Evolutionary conservation across 2,888 invertebrate genomes (phyloP).

Genomic region (Caenorhabditis wallacei): DNA sequence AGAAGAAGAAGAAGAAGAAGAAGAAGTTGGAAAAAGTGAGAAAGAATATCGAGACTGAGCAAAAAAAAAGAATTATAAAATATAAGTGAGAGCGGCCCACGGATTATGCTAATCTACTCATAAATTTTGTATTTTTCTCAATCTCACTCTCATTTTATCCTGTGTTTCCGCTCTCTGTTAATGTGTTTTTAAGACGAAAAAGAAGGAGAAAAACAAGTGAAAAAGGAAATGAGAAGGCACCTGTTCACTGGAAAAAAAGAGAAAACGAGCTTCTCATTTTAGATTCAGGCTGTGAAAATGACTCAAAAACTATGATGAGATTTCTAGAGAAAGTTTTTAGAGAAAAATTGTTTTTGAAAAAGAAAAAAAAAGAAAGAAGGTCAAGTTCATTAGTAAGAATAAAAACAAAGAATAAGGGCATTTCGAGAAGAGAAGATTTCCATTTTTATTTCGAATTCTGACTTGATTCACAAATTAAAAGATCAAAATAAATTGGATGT

Average conservation of each 20-base stretch:
- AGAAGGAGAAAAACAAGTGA: constrained; percentile 50
- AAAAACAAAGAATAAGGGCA: neutral
- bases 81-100: constrained; percentile 48
- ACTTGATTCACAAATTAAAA: too few relatives aligned
- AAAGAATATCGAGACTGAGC: constrained; percentile 18
- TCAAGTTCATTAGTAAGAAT: constrained; percentile 7
- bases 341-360: neutral
- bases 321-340: neutral
- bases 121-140: constrained; percentile 55
- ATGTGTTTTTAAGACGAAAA: constrained; percentile 43
- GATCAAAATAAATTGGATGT: too few relatives aligned
- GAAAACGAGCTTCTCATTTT: neutral
- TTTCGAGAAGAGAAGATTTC: neutral
- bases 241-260: constrained; percentile 28
- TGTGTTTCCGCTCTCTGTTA: constrained; percentile 30
- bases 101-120: constrained; percentile 59
- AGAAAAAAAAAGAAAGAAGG: neutral
- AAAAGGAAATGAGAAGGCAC: constrained; percentile 55
- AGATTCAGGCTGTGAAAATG: constrained; percentile 24
- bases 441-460: too few relatives aligned
- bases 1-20: constrained; percentile 2
- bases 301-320: constrained; percentile 7
- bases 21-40: constrained; percentile 22
- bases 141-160: constrained; percentile 38
- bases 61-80: constrained; percentile 39